Percentiles rank a stretch among this genome's conserved stretches.
Evolutionary conservation across 2,888 invertebrate species (phyloP).

Genomic region (Cantharis flavilabris): DNA sequence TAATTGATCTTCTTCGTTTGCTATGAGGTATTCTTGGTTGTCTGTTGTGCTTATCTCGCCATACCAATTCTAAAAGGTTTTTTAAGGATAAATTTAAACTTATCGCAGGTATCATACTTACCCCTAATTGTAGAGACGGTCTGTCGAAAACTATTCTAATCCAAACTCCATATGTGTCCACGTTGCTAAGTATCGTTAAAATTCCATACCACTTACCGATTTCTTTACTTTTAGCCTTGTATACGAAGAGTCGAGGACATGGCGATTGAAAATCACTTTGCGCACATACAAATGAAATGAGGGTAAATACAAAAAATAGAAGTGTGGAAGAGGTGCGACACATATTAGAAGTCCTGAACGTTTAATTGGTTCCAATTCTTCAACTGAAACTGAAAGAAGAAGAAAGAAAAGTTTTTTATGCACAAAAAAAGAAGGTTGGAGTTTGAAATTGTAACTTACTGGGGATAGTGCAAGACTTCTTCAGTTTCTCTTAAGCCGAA

Average conservation of each 20-base stretch:
- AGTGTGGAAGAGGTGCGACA: neutral
- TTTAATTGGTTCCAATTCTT: neutral
- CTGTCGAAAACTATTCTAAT: slow-evolving; percentile 56
- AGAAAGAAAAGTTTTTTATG: too few species aligned
- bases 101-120: neutral
- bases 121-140: slow-evolving; percentile 23
- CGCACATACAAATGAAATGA: neutral
- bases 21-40: slow-evolving; percentile 61
- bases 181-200: slow-evolving; percentile 60
- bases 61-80: slow-evolving; percentile 57
- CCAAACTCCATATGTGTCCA: slow-evolving; percentile 57
- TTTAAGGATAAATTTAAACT: neutral
- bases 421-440: too few species aligned
- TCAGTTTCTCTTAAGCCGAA: too few species aligned
- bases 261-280: slow-evolving; percentile 47
- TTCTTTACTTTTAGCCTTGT: slow-evolving; percentile 59
- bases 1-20: slow-evolving; percentile 61
- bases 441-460: too few species aligned
- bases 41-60: slow-evolving; percentile 61
- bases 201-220: slow-evolving; percentile 66
- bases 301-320: neutral
- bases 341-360: neutral
- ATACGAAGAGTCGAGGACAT: slow-evolving; percentile 65
- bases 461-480: too few species aligned
- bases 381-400: neutral